A percentile compares a stretch with the other conserved stretches of the same genome.
Evolutionary conservation across 2,888 invertebrate genomes (phyloP).

Genomic region (Monopis laevigella): DNA sequence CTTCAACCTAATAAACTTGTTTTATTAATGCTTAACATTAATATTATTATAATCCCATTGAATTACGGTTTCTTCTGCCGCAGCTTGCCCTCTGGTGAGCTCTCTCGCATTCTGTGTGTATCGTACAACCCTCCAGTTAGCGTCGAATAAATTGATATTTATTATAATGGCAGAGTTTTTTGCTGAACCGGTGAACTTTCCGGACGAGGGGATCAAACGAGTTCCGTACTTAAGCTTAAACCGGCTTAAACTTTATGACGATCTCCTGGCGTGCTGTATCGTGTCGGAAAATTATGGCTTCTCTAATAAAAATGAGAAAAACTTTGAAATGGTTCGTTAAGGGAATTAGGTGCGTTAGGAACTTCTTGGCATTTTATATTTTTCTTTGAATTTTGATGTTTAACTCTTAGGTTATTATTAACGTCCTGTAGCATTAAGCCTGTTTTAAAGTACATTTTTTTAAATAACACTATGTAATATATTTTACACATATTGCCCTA

Average conservation of each 20-base stretch:
- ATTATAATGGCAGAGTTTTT: constrained; percentile 31
- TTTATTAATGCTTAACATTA: no score
- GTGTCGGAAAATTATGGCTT: constrained; percentile 9
- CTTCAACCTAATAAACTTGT: no score
- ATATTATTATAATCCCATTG: no score
- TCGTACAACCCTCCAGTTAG: constrained; percentile 19
- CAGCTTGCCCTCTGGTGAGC: no score
- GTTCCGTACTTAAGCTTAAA: constrained; percentile 26
- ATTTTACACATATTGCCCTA: no score
- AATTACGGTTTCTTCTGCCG: no score
- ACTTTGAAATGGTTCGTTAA: neutral
- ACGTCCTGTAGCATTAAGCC: no score
- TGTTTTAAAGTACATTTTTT: neutral
- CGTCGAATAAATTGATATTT: constrained; percentile 35
- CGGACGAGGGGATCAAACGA: constrained; percentile 25
- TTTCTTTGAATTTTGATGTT: no score
- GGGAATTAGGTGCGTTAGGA: constrained; percentile 1
- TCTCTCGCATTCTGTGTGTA: no score
- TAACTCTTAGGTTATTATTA: no score
- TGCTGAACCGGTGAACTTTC: constrained; percentile 25
- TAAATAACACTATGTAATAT: no score
- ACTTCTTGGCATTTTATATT: no score
- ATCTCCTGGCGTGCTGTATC: constrained; percentile 10
- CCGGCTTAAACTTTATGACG: constrained; percentile 12
- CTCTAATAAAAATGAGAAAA: constrained; percentile 8